These are phyloP conservation scores for Drosophila neutralis DNA, from an alignment of 2,888 invertebrate genomes.

Conservation along the genomic window DNA sequence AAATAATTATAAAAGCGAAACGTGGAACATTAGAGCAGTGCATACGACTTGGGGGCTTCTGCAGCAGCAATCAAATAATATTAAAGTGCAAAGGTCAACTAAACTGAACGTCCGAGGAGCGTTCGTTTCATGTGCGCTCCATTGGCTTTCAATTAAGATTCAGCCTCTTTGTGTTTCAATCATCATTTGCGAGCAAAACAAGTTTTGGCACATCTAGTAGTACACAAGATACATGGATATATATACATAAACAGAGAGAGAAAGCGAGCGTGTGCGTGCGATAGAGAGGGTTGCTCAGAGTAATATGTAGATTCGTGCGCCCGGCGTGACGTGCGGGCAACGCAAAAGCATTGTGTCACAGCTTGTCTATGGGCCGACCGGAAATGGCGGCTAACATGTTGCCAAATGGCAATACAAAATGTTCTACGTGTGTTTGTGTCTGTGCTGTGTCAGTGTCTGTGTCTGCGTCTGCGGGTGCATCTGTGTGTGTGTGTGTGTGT, in stretches of 20 bases:
- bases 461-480: background rate
- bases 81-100: constrained; percentile 7
- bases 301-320: constrained; percentile 50
- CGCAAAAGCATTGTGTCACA: constrained; percentile 15
- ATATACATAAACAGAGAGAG: background rate
- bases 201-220: constrained; percentile 51
- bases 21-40: background rate
- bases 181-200: constrained; percentile 59
- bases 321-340: constrained; percentile 33
- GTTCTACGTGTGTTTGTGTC: constrained; percentile 1
- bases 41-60: background rate
- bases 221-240: constrained; percentile 1
- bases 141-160: constrained; percentile 62
- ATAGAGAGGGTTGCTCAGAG: background rate
- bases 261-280: background rate
- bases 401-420: constrained; percentile 59
- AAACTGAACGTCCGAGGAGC: constrained; percentile 6
- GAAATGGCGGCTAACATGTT: constrained; percentile 64
- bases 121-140: constrained; percentile 21
- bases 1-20: constrained; percentile 8
- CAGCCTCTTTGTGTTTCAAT: constrained; percentile 54
- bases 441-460: constrained; percentile 7
- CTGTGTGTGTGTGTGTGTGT: background rate
- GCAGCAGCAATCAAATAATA: constrained; percentile 14
- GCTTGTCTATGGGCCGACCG: constrained; percentile 41